Base-by-base conservation (phyloP, 2,113 vertebrate genomes). In the Thermophis baileyi region DNA sequence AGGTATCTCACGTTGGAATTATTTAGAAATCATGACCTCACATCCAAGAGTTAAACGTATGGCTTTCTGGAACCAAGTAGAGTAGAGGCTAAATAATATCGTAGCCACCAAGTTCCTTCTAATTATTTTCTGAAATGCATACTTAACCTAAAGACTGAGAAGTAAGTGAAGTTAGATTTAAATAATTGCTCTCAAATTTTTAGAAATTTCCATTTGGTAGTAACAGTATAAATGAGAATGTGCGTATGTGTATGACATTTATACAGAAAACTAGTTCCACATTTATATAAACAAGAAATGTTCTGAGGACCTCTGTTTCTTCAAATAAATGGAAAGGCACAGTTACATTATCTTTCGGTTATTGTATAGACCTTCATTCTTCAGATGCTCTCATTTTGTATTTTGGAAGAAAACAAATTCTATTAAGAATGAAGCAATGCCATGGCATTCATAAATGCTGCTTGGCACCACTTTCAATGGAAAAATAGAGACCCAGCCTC, bases 391-490 rank as follows among this genome's bases (percentile, higher is more conserved):
- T 81, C 74, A 30, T 46, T 16, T 6, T 0, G 0, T 12, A 10
- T 40, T 81, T 18, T 27, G 86, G 27, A 89, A 89, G 8, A n/a
- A 44, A 22, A 18, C 6, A 16, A 27, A 53, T 30, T 44, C 47
- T 27, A 10, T 1, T 44, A 14, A 51, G 49, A 51, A 8, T 7
- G 27, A 55, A 27, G 55, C n/a, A 89, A 20, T 46, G 53, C 50
- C 0, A 0, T 53, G 20, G 16, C 8, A 0, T 63, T 60, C 53
- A 92, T 85, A 85, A 85, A 51, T 93, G 1, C 25, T 0, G 0
- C 0, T 1, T 87, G 40, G 12, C 1, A 0, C 0, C 1, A 35
- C 20, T 55, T 49, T 46, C 35, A 0, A 0, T 14, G 44, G 51
- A 12, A 49, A 27, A 86, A 86, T 90, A 22, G 1, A 24, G 25